A percentile compares a stretch with the other conserved stretches of the same genome.
phyloP scores from a whole-genome alignment of 2,888 invertebrate genomes.

The Ditula angustiorana region DNA sequence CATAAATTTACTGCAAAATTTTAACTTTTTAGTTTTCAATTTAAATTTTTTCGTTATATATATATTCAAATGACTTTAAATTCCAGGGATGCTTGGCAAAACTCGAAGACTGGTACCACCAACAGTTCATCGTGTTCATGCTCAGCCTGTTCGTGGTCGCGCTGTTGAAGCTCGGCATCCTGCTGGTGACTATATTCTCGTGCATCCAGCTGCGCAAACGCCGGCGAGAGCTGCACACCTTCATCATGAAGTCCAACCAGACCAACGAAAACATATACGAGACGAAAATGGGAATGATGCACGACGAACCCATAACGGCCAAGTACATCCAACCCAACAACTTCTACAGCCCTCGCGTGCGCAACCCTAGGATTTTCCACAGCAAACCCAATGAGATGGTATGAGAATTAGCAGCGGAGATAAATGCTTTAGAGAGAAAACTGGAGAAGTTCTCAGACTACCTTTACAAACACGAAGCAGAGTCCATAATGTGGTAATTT shows the following conservation, averaged over 20 bases:
- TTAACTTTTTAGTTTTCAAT: no score
- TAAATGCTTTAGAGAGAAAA: constrained; percentile 82
- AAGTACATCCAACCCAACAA: constrained; percentile 81
- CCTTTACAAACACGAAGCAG: constrained; percentile 82
- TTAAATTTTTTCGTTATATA: no score
- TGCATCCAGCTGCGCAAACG: constrained; percentile 87
- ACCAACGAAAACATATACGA: constrained; percentile 76
- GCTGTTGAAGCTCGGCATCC: constrained; percentile 89
- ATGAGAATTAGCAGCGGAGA: constrained; percentile 85
- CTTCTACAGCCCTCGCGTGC: constrained; percentile 78
- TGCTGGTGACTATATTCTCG: constrained; percentile 89
- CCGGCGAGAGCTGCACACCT: constrained; percentile 74
- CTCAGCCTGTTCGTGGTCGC: constrained; percentile 88
- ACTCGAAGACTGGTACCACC: constrained; percentile 91
- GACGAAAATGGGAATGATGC: constrained; percentile 61
- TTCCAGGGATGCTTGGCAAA: constrained; percentile 88
- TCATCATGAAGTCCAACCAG: constrained; percentile 70
- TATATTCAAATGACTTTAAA: constrained; percentile 19
- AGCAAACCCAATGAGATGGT: constrained; percentile 80
- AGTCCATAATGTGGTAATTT: constrained; percentile 86
- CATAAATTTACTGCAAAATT: no score
- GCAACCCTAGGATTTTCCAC: constrained; percentile 77
- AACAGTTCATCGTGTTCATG: constrained; percentile 90
- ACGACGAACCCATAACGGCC: constrained; percentile 74
- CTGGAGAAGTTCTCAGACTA: constrained; percentile 81